Base-by-base conservation (phyloP, 1,140 invertebrate genomes). In the Gryon sp. region DNA sequence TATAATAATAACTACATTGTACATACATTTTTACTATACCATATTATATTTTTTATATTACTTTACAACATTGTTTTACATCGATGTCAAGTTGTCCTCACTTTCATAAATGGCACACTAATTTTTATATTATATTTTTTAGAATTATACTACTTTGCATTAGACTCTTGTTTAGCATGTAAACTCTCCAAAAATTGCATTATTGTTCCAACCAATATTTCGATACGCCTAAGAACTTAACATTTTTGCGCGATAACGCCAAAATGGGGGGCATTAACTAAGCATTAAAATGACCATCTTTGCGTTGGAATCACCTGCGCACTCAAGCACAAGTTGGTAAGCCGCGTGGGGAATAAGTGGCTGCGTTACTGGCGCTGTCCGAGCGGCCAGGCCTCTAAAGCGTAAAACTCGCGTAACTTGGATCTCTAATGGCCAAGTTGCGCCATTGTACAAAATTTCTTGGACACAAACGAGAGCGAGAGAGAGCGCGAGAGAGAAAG, bases 401-500 rank as follows among this genome's bases (percentile, higher is more conserved):
- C 26, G 53, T 34, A 55, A 60, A 46, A 62, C 32, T 48, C 48
- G 50, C 55, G 63, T 57, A 62, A 53, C 46, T 55, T 65, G 60
- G 46, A 32, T 50, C 46, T 66, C 63, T 85, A 85, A 86, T 86
- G 78, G 82, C 74, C 79, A 83, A 85, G 85, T 86, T 87, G 78
- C 75, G 75, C 78, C 78, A 85, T 86, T 86, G 84, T 87, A 62
- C 59, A 66, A 86, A 87, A 82, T 86, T 87, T 84, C 79, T 76
- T 79, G 75, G 79, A 66, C 24, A 38, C 43, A 50, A 16, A 30
- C 22, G 40, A 53, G 43, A 46, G n/a, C 15, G 20, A 9, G 19
- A 32, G 11, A 19, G 5, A 28, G 40, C 0, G 59, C 12, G 36
- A 7, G 1, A 7, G 40, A 11, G 1, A n/a, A 12, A 15, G 30